Base-by-base conservation (phyloP, 2,888 invertebrate genomes). In the Thelaira solivaga region DNA sequence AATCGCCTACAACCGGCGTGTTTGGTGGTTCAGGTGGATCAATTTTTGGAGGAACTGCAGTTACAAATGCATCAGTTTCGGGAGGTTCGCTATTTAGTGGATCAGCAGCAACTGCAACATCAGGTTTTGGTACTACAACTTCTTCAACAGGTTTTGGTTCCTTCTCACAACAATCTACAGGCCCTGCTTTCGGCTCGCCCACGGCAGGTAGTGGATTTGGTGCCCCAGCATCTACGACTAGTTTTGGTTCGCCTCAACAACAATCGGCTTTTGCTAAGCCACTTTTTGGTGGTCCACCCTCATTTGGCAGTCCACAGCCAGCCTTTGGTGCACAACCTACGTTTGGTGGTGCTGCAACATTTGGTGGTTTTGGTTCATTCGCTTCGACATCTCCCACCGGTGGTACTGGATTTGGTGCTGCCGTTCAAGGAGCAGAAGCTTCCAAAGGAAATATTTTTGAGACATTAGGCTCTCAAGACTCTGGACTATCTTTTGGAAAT, bases 401-500 rank as follows among this genome's bases (percentile, higher is more conserved):
- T 8, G 80, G 82, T 8, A 61, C 82, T 1, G 62, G 83, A 0
- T 86, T 87, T 29, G 85, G 85, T 20, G 82, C 81, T 11, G 78
- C 84, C 8, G 80, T 85, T 11, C 77, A 82, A 13, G 53, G 34
- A 26, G 1, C 67, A 7, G 29, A 43, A 4, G 55, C 31, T 0
- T 82, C 84, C 7, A 85, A 86, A 22, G 86, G 85, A 55, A 88
- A 85, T 67, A 85, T 89, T 4, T 89, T 89, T 57, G 89, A 89
- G 53, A 83, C 86, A 0, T 79, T 89, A 26, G 89, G 89, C 2
- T 84, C 88, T 2, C 84, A 86, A 2, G 88, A 88, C 26, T 81
- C 86, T 1, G 85, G 87, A 0, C 76, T 88, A 11, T 86, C 89
- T 0, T 89, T 89, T 81, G 89, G 89, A 0, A 89, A 89, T 80